These are phyloP conservation scores for Cryptocheilus praepositus DNA, from an alignment of 2,888 invertebrate genomes.

Conservation along the genomic window DNA sequence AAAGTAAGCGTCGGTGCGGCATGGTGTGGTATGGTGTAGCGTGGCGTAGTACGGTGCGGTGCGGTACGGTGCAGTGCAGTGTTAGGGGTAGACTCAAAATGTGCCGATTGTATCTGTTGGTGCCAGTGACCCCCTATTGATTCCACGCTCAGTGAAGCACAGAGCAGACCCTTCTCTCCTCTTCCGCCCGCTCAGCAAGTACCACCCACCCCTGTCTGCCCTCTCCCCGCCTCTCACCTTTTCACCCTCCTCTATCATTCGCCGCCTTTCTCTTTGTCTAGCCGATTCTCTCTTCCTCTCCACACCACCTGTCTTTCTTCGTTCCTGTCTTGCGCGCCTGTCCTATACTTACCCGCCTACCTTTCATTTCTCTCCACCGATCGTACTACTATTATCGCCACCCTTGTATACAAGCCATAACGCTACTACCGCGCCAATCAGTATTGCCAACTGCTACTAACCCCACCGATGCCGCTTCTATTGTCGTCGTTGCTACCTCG, in stretches of 20 bases:
- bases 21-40: conserved; percentile 20
- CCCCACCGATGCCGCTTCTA: no score
- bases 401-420: no score
- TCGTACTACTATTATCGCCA: no score
- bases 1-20: not conserved
- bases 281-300: conserved; percentile 3
- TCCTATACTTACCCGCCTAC: not conserved
- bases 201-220: conserved; percentile 13
- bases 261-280: conserved; percentile 10
- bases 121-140: conserved; percentile 74
- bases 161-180: conserved; percentile 55
- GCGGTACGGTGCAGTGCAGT: conserved; percentile 29
- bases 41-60: conserved; percentile 15
- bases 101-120: conserved; percentile 72
- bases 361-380: no score
- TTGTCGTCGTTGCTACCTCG: not conserved
- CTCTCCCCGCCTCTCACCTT: conserved; percentile 27
- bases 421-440: no score
- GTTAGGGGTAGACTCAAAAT: conserved; percentile 60
- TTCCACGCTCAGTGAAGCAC: conserved; percentile 70
- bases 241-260: conserved; percentile 8
- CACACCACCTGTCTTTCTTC: not conserved
- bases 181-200: not conserved
- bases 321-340: not conserved
- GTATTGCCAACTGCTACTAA: no score